phyloP scores from a whole-genome alignment of 2,797 vertebrate species.

The Prionace glauca region DNA sequence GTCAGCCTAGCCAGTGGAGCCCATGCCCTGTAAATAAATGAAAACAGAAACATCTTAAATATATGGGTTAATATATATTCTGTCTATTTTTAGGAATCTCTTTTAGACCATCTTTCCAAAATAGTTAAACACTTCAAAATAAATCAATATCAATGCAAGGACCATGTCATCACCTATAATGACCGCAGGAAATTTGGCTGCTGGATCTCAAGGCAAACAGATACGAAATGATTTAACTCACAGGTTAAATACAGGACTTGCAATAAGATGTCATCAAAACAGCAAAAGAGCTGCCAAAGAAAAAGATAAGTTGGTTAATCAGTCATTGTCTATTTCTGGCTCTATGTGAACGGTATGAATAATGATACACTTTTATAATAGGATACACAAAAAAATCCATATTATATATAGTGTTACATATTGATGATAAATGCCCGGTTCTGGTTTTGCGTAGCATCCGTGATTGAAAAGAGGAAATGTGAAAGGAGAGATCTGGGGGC shows the following conservation, averaged over 20 bases:
- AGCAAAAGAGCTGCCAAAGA: neutral
- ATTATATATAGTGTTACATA: neutral
- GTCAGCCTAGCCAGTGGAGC: too few relatives aligned
- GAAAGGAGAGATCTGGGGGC: neutral
- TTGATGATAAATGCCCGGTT: neutral
- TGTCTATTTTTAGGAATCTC: neutral
- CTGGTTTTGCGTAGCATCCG: neutral
- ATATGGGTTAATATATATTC: neutral
- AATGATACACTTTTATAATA: neutral
- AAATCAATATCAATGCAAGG: neutral
- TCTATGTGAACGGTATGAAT: neutral
- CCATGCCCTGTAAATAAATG: too few relatives aligned
- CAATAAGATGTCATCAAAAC: neutral
- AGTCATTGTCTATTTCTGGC: neutral
- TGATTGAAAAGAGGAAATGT: neutral
- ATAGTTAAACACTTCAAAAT: neutral
- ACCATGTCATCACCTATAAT: neutral
- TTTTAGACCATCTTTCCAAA: neutral
- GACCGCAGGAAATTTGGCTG: neutral
- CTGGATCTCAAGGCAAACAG: neutral
- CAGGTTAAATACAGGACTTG: neutral
- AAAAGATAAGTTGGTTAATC: neutral
- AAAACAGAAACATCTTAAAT: neutral
- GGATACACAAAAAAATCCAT: neutral
- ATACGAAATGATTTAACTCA: neutral